These are phyloP conservation scores for Neodon shergylaensis DNA, from an alignment of 2,113 vertebrate species.

Conservation along the genomic window DNA sequence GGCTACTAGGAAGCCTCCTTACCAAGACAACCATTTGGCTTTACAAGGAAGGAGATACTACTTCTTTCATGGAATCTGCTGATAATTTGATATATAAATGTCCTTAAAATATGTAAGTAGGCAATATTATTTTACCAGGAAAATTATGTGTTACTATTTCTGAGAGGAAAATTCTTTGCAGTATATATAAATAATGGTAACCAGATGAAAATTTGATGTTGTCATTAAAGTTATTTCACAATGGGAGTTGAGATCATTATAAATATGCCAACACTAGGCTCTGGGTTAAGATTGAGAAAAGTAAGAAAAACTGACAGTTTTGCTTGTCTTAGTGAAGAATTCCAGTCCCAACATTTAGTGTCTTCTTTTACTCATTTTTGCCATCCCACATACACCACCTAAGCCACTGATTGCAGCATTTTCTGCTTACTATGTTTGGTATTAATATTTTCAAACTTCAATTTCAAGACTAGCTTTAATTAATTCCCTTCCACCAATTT, in stretches of 20 bases:
- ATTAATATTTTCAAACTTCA: not conserved
- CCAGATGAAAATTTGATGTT: not conserved
- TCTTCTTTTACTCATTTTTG: not conserved
- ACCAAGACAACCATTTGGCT: not conserved
- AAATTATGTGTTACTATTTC: not conserved
- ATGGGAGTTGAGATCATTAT: not conserved
- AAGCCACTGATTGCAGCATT: not conserved
- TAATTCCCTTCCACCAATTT: not conserved
- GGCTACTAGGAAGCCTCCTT: not conserved
- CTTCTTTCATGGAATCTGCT: not conserved
- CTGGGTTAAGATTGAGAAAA: not conserved
- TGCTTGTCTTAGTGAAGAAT: not conserved
- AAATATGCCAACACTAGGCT: not conserved
- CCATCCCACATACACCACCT: not conserved
- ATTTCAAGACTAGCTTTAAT: not conserved
- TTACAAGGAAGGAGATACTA: not conserved
- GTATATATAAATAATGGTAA: not conserved
- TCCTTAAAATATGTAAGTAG: not conserved
- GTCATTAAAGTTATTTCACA: not conserved
- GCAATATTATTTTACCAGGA: not conserved
- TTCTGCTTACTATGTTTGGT: not conserved
- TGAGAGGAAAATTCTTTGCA: not conserved
- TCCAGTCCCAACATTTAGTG: not conserved
- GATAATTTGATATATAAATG: constrained; percentile 15
- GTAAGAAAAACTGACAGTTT: not conserved